These are phyloP conservation scores for Circaetus cinerascens DNA, from an alignment of 2,113 vertebrate species.

Conservation along the genomic window DNA sequence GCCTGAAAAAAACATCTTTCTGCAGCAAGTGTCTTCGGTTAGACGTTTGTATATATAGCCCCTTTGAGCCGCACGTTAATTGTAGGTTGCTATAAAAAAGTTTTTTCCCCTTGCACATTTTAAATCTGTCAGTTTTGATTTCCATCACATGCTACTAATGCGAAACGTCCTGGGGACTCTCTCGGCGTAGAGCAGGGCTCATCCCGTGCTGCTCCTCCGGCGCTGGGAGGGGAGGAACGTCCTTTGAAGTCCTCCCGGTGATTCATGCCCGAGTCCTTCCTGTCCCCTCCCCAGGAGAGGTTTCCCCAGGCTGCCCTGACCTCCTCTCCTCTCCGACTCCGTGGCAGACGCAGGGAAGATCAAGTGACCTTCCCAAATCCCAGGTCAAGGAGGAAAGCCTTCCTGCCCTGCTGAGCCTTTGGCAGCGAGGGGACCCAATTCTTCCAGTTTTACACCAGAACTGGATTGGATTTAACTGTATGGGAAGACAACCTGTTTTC, in stretches of 20 bases:
- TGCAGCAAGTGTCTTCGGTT: neutral
- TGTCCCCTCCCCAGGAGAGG: neutral
- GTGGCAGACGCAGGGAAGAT: neutral
- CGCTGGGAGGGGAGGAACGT: neutral
- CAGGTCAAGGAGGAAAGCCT: neutral
- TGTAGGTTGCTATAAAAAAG: neutral
- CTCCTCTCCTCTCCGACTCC: neutral
- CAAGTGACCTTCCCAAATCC: neutral
- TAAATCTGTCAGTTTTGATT: constrained; percentile 10
- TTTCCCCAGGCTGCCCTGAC: neutral
- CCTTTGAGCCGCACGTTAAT: neutral
- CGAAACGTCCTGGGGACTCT: neutral
- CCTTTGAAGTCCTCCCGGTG: neutral
- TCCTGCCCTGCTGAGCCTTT: neutral
- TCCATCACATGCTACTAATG: neutral
- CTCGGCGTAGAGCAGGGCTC: neutral
- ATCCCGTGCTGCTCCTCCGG: neutral
- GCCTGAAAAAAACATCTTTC: neutral
- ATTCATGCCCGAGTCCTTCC: constrained; percentile 1
- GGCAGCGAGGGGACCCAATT: neutral
- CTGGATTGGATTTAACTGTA: rapidly evolving
- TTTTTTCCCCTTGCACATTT: neutral
- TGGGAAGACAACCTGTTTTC: neutral
- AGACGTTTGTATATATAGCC: neutral
- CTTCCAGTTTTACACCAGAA: neutral